Conservation (phyloP, 2,888 invertebrate species). For the Leucophora obtusa region DNA sequence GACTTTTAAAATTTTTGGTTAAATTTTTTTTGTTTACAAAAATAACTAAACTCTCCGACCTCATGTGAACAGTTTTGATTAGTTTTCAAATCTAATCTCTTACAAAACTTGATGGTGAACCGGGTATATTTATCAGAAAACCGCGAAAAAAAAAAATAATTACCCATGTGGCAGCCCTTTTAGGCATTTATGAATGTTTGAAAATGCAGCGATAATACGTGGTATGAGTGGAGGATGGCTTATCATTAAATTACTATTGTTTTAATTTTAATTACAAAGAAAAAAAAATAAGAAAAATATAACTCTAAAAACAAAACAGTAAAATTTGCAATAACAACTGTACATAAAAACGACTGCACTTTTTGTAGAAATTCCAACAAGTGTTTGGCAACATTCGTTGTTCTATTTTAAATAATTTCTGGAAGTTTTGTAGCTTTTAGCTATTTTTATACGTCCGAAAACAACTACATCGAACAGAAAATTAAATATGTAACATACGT, state of each 20-base stretch:
- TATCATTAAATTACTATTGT: constrained; percentile 26
- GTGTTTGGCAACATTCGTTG: neutral
- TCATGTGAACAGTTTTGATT: too few species aligned
- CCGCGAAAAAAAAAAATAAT: too few species aligned
- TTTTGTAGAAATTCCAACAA: neutral
- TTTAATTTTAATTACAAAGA: constrained; percentile 15
- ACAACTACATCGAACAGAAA: neutral
- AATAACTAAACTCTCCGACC: too few species aligned
- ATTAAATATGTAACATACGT: neutral
- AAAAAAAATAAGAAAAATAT: neutral
- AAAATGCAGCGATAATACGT: too few species aligned
- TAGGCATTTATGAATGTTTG: too few species aligned
- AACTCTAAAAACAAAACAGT: neutral
- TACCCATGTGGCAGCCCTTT: too few species aligned
- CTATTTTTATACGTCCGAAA: neutral
- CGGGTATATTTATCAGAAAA: too few species aligned
- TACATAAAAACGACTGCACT: neutral
- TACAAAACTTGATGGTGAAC: too few species aligned
- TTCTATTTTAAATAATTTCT: constrained; percentile 13
- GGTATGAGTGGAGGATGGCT: neutral
- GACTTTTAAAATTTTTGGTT: too few species aligned
- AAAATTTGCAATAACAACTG: constrained; percentile 2
- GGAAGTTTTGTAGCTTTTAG: constrained; percentile 28
- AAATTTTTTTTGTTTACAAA: too few species aligned
- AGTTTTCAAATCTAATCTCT: too few species aligned